Percentiles rank a stretch among this genome's conserved stretches.
These are phyloP conservation scores for Bibio marci DNA, from an alignment of 2,888 invertebrate species.

Conservation along the genomic window DNA sequence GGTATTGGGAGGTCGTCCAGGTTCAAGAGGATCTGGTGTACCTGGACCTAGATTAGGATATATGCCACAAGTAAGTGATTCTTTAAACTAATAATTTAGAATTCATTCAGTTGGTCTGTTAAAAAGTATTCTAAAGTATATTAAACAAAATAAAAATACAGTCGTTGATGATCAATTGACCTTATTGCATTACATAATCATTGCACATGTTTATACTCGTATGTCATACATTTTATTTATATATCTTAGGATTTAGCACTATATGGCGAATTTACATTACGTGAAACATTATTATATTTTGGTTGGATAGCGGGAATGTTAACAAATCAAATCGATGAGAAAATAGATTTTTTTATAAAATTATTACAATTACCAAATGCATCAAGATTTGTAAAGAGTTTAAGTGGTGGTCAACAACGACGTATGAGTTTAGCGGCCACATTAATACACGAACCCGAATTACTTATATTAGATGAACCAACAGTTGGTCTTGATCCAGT, in stretches of 20 bases:
- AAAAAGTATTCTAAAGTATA: no score
- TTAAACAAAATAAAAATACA: constrained; percentile 7
- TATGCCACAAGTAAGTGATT: constrained; percentile 66
- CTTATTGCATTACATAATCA: no score
- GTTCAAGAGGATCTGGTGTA: constrained; percentile 65
- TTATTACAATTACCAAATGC: constrained; percentile 37
- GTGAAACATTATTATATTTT: constrained; percentile 70
- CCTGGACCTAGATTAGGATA: constrained; percentile 82
- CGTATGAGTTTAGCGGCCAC: constrained; percentile 80
- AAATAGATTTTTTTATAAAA: constrained; percentile 55
- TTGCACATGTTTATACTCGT: no score
- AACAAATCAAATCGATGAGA: constrained; percentile 44
- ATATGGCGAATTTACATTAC: constrained; percentile 61
- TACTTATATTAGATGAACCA: constrained; percentile 82
- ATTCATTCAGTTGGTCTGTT: no score
- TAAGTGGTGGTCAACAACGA: constrained; percentile 82
- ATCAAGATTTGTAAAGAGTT: constrained; percentile 49
- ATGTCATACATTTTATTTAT: constrained; percentile 6
- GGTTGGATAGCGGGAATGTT: constrained; percentile 68
- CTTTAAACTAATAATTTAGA: constrained; percentile 10
- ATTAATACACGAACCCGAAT: constrained; percentile 59
- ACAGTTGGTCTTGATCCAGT: constrained; percentile 89
- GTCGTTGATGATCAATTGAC: no score
- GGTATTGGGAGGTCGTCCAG: constrained; percentile 71
- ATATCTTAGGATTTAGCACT: constrained; percentile 44